Evolutionary conservation across 2,113 vertebrate genomes (phyloP).

Genomic region (Sorex fumeus): DNA sequence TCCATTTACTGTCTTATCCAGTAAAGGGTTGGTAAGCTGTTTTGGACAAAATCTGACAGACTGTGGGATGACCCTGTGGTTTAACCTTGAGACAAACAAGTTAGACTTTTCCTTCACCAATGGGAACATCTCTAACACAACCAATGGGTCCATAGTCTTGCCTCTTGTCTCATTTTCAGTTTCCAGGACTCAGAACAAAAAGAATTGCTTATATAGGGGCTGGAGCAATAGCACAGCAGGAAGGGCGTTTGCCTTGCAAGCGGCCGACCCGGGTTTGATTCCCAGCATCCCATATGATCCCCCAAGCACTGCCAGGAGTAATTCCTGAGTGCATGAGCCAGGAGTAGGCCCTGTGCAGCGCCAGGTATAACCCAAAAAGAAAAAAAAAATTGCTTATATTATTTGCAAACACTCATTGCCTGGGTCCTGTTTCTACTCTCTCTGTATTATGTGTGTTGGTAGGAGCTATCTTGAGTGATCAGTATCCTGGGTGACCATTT

Average conservation of each 20-base stretch:
- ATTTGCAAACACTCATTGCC: not conserved
- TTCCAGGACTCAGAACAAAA: constrained; percentile 13
- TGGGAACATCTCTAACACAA: not conserved
- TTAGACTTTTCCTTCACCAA: not conserved
- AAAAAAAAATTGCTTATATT: not conserved
- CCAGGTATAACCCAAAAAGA: no score
- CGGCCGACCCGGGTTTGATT: no score
- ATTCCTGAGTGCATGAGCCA: no score
- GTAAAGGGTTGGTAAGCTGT: not conserved
- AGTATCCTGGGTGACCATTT: not conserved
- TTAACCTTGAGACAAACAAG: not conserved
- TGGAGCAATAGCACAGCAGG: no score
- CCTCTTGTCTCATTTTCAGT: not conserved
- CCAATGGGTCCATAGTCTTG: not conserved
- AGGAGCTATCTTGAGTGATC: not conserved
- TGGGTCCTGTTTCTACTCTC: not conserved
- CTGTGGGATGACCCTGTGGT: not conserved
- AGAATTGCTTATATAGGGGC: not conserved
- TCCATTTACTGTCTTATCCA: constrained; percentile 9
- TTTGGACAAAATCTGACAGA: not conserved
- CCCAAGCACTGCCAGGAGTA: no score
- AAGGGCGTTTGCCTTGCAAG: no score
- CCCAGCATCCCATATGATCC: no score
- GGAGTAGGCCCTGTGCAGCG: no score
- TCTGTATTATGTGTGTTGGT: not conserved